Base-by-base conservation (phyloP, 2,113 vertebrate genomes). In the Leucoraja erinaceus region DNA sequence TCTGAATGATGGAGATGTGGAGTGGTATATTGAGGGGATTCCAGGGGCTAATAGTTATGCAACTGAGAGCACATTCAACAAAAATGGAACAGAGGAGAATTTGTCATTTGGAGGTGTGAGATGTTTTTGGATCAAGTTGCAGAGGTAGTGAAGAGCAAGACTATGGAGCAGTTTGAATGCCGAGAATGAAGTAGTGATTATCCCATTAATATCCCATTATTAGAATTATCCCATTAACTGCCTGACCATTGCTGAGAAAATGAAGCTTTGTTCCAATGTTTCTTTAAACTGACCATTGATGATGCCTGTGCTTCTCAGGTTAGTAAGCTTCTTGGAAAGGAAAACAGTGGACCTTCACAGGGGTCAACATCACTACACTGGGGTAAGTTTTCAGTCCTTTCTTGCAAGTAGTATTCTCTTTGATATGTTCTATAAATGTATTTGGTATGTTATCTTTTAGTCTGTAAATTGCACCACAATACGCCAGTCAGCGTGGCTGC, bases 331-430 rank as follows among this genome's bases (percentile, higher is more conserved):
- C 94, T 95, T 99, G 95, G 99, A 99, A 95, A 96, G 96, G 47
- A 98, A 93, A 95, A 97, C 97, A 0, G 96, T 97, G 84, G 94
- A 75, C 66, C 96, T 98, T 93, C 99, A 98, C 94, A 97, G 96
- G 96, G 98, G 99, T 92, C 93, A 95, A 93, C 98, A 98, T 97
- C 98, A 98, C 95, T 98, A 98, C 93, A 98, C 97, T 28, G 97
- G 98, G 96, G 99, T 99, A 96, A 96, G 95, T 54, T 22, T 20
- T 22, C 63, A 11, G 3, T 14, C 16, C 1, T 70, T 22, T 72
- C 88, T 70, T 28, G 25, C 4, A 86, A 14, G 8, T 18, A 14
- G 8, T 18, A 54, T 18, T 28, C 3, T 10, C 28, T 16, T 28
- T 22, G 66, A 10, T 14, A 28, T 28, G 38, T 90, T 70, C 14